Evolutionary conservation across 2,797 vertebrate genomes (phyloP).

Genomic region (Tarsius wallacei): DNA sequence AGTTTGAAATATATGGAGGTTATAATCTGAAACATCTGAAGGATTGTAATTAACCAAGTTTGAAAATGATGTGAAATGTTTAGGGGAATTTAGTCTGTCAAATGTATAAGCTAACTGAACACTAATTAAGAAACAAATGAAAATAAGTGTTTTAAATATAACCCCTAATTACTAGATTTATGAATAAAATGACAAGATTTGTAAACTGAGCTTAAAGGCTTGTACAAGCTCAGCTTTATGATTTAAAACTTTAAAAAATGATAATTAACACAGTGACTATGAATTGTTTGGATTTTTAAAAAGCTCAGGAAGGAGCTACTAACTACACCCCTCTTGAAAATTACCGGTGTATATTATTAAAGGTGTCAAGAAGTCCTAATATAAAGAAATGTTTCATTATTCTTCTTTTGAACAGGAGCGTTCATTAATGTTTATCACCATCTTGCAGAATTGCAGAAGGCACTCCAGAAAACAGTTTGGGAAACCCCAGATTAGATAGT

Average conservation of each 20-base stretch:
- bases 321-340: background rate
- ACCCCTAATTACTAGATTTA: slow-evolving; percentile 42
- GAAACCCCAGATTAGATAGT: background rate
- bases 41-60: slow-evolving; percentile 52
- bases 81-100: background rate
- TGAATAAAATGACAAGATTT: slow-evolving; percentile 31
- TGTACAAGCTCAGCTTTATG: slow-evolving; percentile 14
- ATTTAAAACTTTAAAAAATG: slow-evolving; percentile 14
- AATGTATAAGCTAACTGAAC: slow-evolving; percentile 35
- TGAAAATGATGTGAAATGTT: slow-evolving; percentile 55
- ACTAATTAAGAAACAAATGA: slow-evolving; percentile 56
- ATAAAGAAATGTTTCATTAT: background rate
- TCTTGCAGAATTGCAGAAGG: slow-evolving; percentile 16
- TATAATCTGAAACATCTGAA: slow-evolving; percentile 31
- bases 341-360: background rate
- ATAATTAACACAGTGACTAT: slow-evolving; percentile 37
- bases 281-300: background rate
- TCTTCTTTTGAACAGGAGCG: background rate
- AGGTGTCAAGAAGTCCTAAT: background rate
- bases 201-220: slow-evolving; percentile 53
- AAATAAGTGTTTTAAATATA: slow-evolving; percentile 56
- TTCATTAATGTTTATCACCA: slow-evolving; percentile 17
- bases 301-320: background rate
- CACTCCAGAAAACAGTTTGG: background rate
- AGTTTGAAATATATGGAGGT: slow-evolving; percentile 23